Percentiles rank a stretch among this genome's conserved stretches.
These are phyloP conservation scores for Gallinago media DNA, from an alignment of 2,113 vertebrate genomes.

Conservation along the genomic window DNA sequence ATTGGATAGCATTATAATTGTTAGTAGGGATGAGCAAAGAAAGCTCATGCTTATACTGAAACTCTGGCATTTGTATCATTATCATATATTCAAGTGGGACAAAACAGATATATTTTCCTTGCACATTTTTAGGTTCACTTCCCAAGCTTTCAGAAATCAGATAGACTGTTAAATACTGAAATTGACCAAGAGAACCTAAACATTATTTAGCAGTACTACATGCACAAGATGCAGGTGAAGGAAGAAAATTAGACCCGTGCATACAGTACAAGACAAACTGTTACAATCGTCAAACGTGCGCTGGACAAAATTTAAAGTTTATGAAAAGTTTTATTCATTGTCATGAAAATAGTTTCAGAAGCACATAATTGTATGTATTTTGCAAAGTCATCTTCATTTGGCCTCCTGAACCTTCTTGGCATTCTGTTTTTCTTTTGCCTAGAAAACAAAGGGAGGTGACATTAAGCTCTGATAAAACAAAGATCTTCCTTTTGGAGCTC, in stretches of 20 bases:
- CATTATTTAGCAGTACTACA: constrained; percentile 69
- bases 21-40: constrained; percentile 69
- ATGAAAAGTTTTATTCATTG: constrained; percentile 70
- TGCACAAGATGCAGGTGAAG: constrained; percentile 75
- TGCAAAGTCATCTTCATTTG: constrained; percentile 82
- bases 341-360: constrained; percentile 71
- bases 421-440: constrained; percentile 98
- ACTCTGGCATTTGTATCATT: constrained; percentile 26
- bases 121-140: constrained; percentile 41
- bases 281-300: constrained; percentile 70
- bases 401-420: constrained; percentile 97
- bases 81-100: constrained; percentile 33
- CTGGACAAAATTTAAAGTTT: constrained; percentile 60
- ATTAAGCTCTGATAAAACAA: background rate
- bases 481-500: background rate
- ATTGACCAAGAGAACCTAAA: constrained; percentile 61
- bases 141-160: constrained; percentile 41
- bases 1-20: constrained; percentile 11
- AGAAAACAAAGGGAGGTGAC: constrained; percentile 41
- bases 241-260: constrained; percentile 67
- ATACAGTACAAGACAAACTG: constrained; percentile 74
- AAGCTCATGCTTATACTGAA: constrained; percentile 50
- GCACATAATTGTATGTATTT: constrained; percentile 24
- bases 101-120: constrained; percentile 14
- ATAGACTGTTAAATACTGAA: constrained; percentile 53